phyloP scores from a whole-genome alignment of 2,888 invertebrate genomes.

The Clistopyga incitator region DNA sequence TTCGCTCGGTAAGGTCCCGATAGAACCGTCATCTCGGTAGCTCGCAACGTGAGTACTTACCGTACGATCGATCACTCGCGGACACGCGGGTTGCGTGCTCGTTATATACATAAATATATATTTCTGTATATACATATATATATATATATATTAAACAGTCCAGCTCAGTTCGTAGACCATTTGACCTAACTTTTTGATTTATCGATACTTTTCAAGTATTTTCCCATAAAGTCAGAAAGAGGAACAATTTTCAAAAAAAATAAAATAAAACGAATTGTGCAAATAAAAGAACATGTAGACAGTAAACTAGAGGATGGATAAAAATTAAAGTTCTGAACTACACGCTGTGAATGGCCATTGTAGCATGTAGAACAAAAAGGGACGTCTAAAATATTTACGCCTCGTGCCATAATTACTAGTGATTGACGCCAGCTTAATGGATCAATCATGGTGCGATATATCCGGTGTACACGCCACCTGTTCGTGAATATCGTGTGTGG shows the following conservation, averaged over 20 bases:
- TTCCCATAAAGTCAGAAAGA: no score
- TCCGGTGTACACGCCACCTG: background rate
- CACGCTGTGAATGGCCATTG: background rate
- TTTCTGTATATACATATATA: no score
- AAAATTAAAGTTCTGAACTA: background rate
- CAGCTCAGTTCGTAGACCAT: no score
- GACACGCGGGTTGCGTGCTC: slow-evolving; percentile 2
- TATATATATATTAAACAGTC: no score
- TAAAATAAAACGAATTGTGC: no score
- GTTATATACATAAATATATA: background rate
- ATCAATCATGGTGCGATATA: background rate
- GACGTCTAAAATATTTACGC: background rate
- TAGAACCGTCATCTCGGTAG: slow-evolving; percentile 13
- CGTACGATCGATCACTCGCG: slow-evolving; percentile 25
- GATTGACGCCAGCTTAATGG: background rate
- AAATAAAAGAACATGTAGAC: no score
- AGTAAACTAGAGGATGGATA: no score
- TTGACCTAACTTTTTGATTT: no score
- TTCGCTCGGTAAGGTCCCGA: slow-evolving; percentile 26
- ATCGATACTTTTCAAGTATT: no score
- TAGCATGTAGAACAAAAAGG: background rate
- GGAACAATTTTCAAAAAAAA: no score
- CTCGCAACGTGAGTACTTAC: background rate
- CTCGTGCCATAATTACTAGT: background rate
- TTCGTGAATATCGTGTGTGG: background rate